A percentile compares a stretch with the other conserved stretches of the same genome.
Evolutionary conservation across 2,888 invertebrate genomes (phyloP).

Genomic region (Pristionchus maxplancki): DNA sequence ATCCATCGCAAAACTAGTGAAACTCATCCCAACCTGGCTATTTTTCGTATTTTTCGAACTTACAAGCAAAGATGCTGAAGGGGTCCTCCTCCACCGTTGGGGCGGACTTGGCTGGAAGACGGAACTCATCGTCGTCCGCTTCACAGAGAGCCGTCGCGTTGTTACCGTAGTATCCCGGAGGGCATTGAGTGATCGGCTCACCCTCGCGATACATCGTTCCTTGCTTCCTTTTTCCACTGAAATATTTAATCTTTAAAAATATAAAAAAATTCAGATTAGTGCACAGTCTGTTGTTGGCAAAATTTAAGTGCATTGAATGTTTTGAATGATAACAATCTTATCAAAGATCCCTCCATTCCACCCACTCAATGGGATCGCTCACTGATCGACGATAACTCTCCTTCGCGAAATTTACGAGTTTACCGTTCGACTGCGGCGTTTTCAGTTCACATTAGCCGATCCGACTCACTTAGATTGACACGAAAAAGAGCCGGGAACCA

Average conservation of each 20-base stretch:
- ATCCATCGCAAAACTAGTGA: too few species aligned
- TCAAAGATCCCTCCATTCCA: neutral
- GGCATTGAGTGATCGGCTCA: conserved; percentile 44
- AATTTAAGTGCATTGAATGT: neutral
- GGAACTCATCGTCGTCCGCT: conserved; percentile 47
- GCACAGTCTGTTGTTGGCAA: neutral
- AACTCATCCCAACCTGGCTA: too few species aligned
- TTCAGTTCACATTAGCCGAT: conserved; percentile 42
- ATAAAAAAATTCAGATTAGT: too few species aligned
- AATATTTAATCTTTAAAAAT: neutral
- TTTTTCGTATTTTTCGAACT: too few species aligned
- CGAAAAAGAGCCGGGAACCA: conserved; percentile 19
- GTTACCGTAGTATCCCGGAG: conserved; percentile 50
- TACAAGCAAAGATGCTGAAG: conserved; percentile 40
- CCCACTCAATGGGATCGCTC: neutral
- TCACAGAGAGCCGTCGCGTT: conserved; percentile 50
- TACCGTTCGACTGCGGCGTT: neutral
- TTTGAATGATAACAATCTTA: neutral
- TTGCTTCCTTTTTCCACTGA: conserved; percentile 42
- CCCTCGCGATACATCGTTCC: conserved; percentile 40
- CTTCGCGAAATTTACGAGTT: conserved; percentile 13
- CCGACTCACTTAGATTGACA: neutral
- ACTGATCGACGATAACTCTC: conserved; percentile 21
- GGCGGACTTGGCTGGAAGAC: neutral
- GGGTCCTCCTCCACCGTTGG: conserved; percentile 51